A percentile compares a stretch with the other conserved stretches of the same genome.
Evolutionary conservation across 2,797 vertebrate species (phyloP).

Genomic region (Falco biarmicus): DNA sequence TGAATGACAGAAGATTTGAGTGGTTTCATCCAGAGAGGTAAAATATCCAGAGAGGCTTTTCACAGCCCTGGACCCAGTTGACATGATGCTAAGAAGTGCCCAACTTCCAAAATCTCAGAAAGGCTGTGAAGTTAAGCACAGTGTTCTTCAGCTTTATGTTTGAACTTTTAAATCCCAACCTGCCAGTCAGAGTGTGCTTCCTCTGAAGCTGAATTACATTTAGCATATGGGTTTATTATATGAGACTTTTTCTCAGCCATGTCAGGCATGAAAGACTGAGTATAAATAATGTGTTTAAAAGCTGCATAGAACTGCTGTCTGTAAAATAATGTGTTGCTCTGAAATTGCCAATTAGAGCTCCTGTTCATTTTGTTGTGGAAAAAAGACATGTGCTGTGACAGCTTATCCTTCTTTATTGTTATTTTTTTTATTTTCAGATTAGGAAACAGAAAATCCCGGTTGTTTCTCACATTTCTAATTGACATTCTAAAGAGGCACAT

Average conservation of each 20-base stretch:
- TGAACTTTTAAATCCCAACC: slow-evolving; percentile 21
- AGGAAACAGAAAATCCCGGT: slow-evolving; percentile 16
- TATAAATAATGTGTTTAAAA: slow-evolving; percentile 46
- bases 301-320: background rate
- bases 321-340: slow-evolving; percentile 20
- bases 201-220: background rate
- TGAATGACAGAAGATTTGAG: slow-evolving; percentile 58
- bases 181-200: background rate
- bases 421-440: background rate
- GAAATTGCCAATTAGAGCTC: slow-evolving; percentile 37
- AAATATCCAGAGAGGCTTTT: slow-evolving; percentile 18
- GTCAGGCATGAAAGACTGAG: slow-evolving; percentile 10
- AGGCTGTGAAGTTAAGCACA: background rate
- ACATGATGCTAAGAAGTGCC: background rate
- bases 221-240: slow-evolving; percentile 17
- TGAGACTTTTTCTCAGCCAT: background rate
- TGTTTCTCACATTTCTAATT: slow-evolving; percentile 42
- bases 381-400: background rate
- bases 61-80: background rate
- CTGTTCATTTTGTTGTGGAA: background rate
- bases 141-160: background rate
- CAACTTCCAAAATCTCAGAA: background rate
- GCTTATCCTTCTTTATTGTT: background rate
- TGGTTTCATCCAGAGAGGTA: background rate
- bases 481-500: slow-evolving; percentile 32